Evolutionary conservation across 2,888 invertebrate genomes (phyloP), one percentile per base, ranked within the genome.

Genomic region (Catocala nupta): DNA sequence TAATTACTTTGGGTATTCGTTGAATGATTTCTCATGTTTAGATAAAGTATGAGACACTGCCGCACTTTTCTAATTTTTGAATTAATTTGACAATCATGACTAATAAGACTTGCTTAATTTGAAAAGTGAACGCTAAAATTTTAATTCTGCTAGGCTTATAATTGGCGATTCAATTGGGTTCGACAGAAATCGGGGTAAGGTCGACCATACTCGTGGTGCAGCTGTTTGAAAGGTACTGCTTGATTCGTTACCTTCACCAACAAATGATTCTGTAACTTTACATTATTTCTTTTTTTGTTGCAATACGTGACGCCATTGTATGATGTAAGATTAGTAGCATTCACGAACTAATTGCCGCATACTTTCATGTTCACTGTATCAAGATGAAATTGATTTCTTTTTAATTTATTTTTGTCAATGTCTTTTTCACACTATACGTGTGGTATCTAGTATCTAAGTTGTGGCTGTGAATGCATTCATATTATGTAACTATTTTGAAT

Each of bases 101-200:
- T 44, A 39, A 16, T 54, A 67, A 16, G 3, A 57, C 56, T 59
- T 59, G 42, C 25, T 48, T 39, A 50, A 75, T 33, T 13, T 52
- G 25, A 44, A 62, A 87, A 87, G 85, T 84, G 86, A 89, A 87
- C 77, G 87, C 76, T 75, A 71, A 63, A 72, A 67, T 75, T 70
- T 67, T 67, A 67, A 73, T 74, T 70, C 69, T 83, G 68, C 84
- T 89, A 89, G 86, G 87, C 80, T 42, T 79, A 81, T 78, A 82
- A 82, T 80, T 82, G 78, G 77, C 70, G 78, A 83, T 81, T 81
- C 81, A 86, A 86, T 83, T 83, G 74, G 81, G 81, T 84, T 83
- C 77, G 79, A 77, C 84, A 81, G 81, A 81, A 86, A 86, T 77
- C 82, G 75, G 87, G 81, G 85, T 90, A 89, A 91, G 91, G 91